Conservation (phyloP, 1,140 invertebrate genomes). For the Scaptodrosophila lebanonensis region DNA sequence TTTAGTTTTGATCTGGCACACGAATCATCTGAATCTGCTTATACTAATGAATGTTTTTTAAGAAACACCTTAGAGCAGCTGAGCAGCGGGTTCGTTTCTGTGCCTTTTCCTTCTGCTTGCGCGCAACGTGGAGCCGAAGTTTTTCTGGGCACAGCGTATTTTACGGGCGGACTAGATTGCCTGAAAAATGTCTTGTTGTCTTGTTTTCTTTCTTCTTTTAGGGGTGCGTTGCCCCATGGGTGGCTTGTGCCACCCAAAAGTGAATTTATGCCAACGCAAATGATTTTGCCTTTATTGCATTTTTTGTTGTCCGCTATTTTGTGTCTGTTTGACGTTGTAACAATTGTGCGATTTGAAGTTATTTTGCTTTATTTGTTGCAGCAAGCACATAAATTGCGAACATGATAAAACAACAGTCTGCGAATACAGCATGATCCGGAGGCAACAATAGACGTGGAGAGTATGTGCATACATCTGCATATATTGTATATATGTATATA, state of each 20-base stretch:
- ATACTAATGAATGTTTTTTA: too few relatives aligned
- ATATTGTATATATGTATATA: too few relatives aligned
- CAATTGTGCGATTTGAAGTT: conserved; percentile 19
- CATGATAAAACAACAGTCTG: conserved; percentile 29
- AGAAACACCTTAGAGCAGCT: too few relatives aligned
- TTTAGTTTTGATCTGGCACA: conserved; percentile 4
- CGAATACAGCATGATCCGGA: not conserved
- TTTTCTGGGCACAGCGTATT: too few relatives aligned
- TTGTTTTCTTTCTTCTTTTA: conserved; percentile 24
- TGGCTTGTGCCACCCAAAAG: conserved; percentile 21
- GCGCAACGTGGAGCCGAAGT: too few relatives aligned
- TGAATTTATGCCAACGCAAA: conserved; percentile 67
- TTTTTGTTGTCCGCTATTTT: conserved; percentile 22
- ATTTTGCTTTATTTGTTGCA: conserved; percentile 25
- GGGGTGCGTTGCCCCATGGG: not conserved
- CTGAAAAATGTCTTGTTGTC: conserved; percentile 35
- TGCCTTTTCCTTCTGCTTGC: too few relatives aligned
- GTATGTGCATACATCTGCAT: too few relatives aligned
- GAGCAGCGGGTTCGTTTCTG: too few relatives aligned
- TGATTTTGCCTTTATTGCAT: conserved; percentile 66
- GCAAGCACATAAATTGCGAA: conserved; percentile 56
- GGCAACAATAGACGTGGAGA: too few relatives aligned
- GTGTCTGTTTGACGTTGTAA: conserved; percentile 51
- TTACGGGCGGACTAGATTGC: too few relatives aligned
- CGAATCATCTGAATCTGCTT: too few relatives aligned